Evolutionary conservation across 2,888 invertebrate genomes (phyloP), one percentile per base, ranked within the genome.

Genomic region (Salpingus planirostris): DNA sequence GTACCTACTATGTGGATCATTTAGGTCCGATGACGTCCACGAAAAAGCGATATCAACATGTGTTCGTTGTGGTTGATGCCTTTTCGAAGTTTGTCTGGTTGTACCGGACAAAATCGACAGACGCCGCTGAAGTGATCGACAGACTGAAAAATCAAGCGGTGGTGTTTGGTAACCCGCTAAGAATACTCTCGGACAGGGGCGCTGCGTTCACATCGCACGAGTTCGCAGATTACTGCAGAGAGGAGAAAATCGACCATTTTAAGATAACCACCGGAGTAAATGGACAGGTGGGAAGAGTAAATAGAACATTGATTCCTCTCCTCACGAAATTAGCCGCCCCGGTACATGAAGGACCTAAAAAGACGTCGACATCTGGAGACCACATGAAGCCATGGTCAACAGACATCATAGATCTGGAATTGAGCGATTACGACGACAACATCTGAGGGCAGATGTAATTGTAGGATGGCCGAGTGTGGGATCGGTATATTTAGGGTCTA

Each of bases 171-270:
- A 18, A 18, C 8, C 18, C 18, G 5, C 18, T 6, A 8, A 18
- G 5, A 5, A 51, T 60, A 3, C 50, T 62, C 2, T 51, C 57
- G 0, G 60, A 63, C 32, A 39, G 46, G 36, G 59, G 59, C 2
- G 40, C 57, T 2, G 60, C 64, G 2, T 65, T 56, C 33, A 58
- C 55, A 0, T 50, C 58, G 1, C 29, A 49, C 7, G 52, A 49
- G 1, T 64, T 64, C 27, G 13, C 43, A 34, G 36, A 52, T 0
- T 63, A 59, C 36, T 60, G 61, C 38, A 15, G 46, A 10, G 46
- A 46, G 2, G 55, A 63, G 32, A 40, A 40, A 0, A 60, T 64
- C 11, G 32, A 52, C 22, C 56, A 57, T 31, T 35, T 50, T 1
- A 21, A 33, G 3, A 57, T 50, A 23, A 49, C 49, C 2, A 52